These are phyloP conservation scores for Choreutis nemorana DNA, from an alignment of 2,888 invertebrate genomes.

Conservation along the genomic window DNA sequence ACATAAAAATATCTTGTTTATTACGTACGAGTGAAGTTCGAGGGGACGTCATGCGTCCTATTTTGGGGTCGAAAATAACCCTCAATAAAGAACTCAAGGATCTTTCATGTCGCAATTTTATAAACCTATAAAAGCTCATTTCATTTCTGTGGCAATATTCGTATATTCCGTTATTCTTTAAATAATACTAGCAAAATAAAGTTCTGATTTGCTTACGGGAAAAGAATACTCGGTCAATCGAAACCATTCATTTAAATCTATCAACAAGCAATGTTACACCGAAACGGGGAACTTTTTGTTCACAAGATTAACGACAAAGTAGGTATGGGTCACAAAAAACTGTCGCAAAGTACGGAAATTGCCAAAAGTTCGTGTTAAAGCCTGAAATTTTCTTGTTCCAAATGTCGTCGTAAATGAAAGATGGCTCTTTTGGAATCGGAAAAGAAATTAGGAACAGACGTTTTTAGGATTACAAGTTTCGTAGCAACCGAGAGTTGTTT, in stretches of 20 bases:
- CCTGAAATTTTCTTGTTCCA: conserved; percentile 61
- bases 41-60: conserved; percentile 40
- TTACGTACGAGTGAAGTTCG: no score
- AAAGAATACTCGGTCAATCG: conserved; percentile 27
- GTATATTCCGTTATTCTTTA: no score
- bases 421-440: conserved; percentile 62
- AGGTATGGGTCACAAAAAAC: conserved; percentile 59
- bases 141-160: no score
- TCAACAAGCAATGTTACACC: conserved; percentile 40
- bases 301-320: conserved; percentile 61
- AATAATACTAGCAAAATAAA: no score
- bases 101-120: no score
- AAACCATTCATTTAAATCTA: conserved; percentile 42
- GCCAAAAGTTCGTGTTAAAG: conserved; percentile 62
- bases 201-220: no score
- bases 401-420: conserved; percentile 64
- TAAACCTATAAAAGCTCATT: no score
- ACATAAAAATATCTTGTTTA: no score
- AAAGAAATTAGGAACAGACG: conserved; percentile 64
- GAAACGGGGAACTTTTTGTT: conserved; percentile 51
- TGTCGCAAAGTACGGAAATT: conserved; percentile 57
- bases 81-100: conserved; percentile 40
- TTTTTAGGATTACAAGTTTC: conserved; percentile 58
- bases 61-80: conserved; percentile 46
- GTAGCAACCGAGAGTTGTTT: conserved; percentile 37